These are phyloP conservation scores for Odontocolon sp. DNA, from an alignment of 2,888 invertebrate genomes.

Conservation along the genomic window DNA sequence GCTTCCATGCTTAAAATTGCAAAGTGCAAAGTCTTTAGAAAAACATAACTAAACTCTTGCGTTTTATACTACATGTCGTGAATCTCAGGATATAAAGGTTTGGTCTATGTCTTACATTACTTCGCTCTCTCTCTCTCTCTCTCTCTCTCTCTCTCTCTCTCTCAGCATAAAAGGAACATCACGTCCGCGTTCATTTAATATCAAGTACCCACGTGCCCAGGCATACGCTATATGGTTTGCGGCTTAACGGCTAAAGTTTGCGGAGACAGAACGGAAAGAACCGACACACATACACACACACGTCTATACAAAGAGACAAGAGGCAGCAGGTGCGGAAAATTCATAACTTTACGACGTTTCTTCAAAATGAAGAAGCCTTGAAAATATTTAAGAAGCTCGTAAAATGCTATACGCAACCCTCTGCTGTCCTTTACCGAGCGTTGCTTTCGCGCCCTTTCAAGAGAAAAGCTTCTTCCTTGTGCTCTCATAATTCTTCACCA, in stretches of 20 bases:
- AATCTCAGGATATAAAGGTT: slow-evolving; percentile 45
- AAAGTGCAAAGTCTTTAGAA: too few species aligned
- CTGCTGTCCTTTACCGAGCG: not conserved
- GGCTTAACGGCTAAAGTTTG: slow-evolving; percentile 44
- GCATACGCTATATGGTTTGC: slow-evolving; percentile 7
- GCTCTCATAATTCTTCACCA: slow-evolving; percentile 37
- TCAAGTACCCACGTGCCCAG: slow-evolving; percentile 53
- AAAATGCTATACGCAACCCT: slow-evolving; percentile 5
- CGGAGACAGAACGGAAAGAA: not conserved
- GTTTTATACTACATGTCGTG: slow-evolving; percentile 8
- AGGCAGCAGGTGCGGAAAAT: slow-evolving; percentile 27
- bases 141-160: slow-evolving; percentile 1
- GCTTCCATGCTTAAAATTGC: too few species aligned
- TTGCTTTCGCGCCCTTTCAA: not conserved
- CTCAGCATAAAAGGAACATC: slow-evolving; percentile 51
- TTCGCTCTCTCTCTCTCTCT: too few species aligned
- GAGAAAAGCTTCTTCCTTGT: not conserved
- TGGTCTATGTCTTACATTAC: slow-evolving; percentile 20
- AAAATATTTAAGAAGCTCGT: slow-evolving; percentile 52
- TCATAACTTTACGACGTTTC: slow-evolving; percentile 46
- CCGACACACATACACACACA: not conserved
- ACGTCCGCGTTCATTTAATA: slow-evolving; percentile 58
- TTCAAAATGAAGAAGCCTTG: slow-evolving; percentile 34
- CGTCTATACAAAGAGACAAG: not conserved
- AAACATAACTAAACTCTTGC: not conserved